A percentile compares a stretch with the other conserved stretches of the same genome.
Conservation (phyloP, 2,888 invertebrate genomes). For the Drosophila crucigera region DNA sequence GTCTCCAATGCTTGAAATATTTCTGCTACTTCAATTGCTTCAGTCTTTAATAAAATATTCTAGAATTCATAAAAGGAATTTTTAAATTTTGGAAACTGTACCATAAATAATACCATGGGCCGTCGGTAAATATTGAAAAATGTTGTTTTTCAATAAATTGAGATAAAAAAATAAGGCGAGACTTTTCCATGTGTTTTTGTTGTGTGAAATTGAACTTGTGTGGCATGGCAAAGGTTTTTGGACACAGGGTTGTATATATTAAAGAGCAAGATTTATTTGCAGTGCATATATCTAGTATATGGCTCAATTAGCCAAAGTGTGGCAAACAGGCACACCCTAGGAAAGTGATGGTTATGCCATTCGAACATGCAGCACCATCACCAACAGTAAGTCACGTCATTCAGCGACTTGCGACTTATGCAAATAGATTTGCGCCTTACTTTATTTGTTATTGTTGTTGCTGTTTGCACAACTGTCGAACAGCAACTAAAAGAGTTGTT, state of each 20-base stretch:
- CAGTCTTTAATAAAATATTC: neutral
- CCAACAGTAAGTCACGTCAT: slow-evolving; percentile 52
- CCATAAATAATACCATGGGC: neutral
- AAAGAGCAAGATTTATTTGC: neutral
- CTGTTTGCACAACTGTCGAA: slow-evolving; percentile 53
- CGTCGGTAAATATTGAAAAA: neutral
- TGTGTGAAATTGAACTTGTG: neutral
- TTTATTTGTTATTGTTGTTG: slow-evolving; percentile 28
- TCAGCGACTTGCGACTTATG: slow-evolving; percentile 40
- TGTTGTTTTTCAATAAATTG: neutral
- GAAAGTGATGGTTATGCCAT: slow-evolving; percentile 67
- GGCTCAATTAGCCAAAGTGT: slow-evolving; percentile 68
- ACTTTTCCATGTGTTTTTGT: neutral
- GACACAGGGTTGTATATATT: neutral
- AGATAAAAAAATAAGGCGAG: neutral
- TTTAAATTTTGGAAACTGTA: neutral
- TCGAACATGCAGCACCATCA: slow-evolving; percentile 58
- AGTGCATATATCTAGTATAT: slow-evolving; percentile 26
- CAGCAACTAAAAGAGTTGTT: slow-evolving; percentile 19
- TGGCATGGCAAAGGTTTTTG: neutral
- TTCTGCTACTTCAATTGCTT: neutral
- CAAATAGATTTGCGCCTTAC: slow-evolving; percentile 65
- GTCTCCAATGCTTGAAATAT: too few relatives aligned
- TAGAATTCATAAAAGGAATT: neutral
- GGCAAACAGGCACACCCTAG: slow-evolving; percentile 56